Percentiles rank a stretch among this genome's conserved stretches.
phyloP scores from a whole-genome alignment of 2,113 vertebrate genomes.

The Cottus gobio region DNA sequence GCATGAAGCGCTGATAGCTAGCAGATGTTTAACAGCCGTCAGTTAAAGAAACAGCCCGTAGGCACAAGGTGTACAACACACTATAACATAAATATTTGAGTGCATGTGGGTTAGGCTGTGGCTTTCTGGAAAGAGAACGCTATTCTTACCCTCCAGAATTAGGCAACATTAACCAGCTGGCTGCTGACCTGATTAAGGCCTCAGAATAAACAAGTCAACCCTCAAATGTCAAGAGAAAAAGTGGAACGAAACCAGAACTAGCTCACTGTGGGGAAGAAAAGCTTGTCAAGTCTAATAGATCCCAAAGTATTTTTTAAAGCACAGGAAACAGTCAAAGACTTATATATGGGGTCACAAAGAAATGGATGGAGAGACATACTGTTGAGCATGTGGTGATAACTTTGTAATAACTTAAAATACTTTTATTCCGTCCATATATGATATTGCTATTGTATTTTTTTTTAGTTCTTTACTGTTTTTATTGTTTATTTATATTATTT shows the following conservation, averaged over 20 bases:
- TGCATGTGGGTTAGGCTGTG: slow-evolving; percentile 3
- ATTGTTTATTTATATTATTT: no score
- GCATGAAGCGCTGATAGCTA: slow-evolving; percentile 10
- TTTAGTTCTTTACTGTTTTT: no score
- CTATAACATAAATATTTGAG: neutral
- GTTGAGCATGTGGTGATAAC: neutral
- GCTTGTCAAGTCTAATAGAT: neutral
- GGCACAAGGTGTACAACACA: neutral
- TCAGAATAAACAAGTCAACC: slow-evolving; percentile 6
- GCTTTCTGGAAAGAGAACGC: slow-evolving; percentile 15
- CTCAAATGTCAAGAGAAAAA: neutral
- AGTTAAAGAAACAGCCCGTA: neutral
- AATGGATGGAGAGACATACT: neutral
- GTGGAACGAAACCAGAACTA: neutral
- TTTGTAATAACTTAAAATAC: neutral
- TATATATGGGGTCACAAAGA: neutral
- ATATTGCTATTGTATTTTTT: no score
- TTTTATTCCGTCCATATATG: no score
- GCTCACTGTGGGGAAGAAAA: neutral
- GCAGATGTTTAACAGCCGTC: slow-evolving; percentile 21
- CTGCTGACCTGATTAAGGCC: slow-evolving; percentile 43
- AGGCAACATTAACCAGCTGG: slow-evolving; percentile 32
- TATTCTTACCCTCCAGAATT: slow-evolving; percentile 20
- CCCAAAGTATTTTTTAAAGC: neutral
- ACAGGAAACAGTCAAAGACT: neutral